phyloP scores from a whole-genome alignment of 2,797 vertebrate species.

The Myotis pilosus region DNA sequence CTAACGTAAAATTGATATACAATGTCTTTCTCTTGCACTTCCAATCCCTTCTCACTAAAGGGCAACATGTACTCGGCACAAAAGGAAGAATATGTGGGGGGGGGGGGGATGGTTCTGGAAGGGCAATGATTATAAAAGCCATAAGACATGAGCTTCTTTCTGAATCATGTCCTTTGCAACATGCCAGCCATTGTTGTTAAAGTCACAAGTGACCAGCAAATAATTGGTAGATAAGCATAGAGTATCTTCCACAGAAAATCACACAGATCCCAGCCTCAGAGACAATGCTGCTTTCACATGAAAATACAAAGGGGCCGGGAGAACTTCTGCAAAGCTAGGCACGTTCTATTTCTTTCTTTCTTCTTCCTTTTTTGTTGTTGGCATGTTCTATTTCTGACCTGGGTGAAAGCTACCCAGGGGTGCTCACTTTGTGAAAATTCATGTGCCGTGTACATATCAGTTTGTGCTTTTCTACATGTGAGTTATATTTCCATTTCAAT shows the following conservation, averaged over 20 bases:
- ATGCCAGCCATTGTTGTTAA: background rate
- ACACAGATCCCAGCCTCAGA: background rate
- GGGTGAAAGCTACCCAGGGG: too few species aligned
- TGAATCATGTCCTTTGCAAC: background rate
- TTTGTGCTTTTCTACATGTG: background rate
- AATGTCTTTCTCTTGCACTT: background rate
- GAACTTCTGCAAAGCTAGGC: background rate
- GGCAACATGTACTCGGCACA: background rate
- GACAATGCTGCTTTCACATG: background rate
- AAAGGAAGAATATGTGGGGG: background rate
- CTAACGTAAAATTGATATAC: background rate
- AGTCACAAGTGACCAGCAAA: background rate
- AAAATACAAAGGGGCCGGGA: background rate
- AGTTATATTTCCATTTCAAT: slow-evolving; percentile 38
- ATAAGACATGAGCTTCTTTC: background rate
- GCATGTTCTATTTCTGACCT: background rate
- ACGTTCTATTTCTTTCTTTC: background rate
- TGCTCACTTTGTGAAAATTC: background rate
- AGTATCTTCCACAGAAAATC: background rate
- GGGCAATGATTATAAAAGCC: background rate
- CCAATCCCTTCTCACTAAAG: background rate
- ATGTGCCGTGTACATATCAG: background rate
- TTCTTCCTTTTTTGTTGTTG: background rate
- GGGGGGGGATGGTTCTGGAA: too few species aligned
- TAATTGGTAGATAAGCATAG: background rate